A percentile compares a stretch with the other conserved stretches of the same genome.
Conservation (phyloP, 2,888 invertebrate species). For the Hypercompe scribonia region DNA sequence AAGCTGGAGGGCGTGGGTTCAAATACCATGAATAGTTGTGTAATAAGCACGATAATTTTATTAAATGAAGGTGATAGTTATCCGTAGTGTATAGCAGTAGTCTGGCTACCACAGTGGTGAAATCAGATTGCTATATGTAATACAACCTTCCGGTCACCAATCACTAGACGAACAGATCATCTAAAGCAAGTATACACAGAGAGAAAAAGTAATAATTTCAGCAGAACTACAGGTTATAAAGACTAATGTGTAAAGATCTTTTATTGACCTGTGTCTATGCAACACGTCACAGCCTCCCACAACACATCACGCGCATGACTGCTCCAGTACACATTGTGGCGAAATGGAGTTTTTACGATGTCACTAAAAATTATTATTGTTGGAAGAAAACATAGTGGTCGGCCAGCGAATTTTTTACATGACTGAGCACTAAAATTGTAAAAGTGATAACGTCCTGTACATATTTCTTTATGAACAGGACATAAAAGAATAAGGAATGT, state of each 20-base stretch:
- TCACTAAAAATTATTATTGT: constrained; percentile 54
- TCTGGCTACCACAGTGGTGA: too few species aligned
- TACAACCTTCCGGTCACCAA: too few species aligned
- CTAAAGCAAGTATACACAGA: too few species aligned
- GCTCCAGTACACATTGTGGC: constrained; percentile 47
- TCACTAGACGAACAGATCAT: too few species aligned
- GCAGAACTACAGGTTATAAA: neutral
- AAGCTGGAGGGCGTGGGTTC: too few species aligned
- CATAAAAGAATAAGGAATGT: neutral
- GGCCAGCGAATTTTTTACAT: constrained; percentile 46
- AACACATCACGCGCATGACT: constrained; percentile 44
- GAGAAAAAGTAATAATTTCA: neutral
- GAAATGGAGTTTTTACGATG: constrained; percentile 53
- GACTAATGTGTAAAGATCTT: neutral
- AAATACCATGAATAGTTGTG: too few species aligned
- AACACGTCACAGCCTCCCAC: constrained; percentile 17
- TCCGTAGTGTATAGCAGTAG: too few species aligned
- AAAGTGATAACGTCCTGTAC: constrained; percentile 16
- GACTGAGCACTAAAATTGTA: constrained; percentile 46
- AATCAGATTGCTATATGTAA: too few species aligned
- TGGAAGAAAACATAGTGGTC: constrained; percentile 49
- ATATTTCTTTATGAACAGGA: neutral
- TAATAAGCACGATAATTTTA: too few species aligned
- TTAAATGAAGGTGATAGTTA: too few species aligned
- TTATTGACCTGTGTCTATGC: constrained; percentile 5